These are phyloP conservation scores for Turdus rufiventris DNA, from an alignment of 2,113 vertebrate species.

Conservation along the genomic window DNA sequence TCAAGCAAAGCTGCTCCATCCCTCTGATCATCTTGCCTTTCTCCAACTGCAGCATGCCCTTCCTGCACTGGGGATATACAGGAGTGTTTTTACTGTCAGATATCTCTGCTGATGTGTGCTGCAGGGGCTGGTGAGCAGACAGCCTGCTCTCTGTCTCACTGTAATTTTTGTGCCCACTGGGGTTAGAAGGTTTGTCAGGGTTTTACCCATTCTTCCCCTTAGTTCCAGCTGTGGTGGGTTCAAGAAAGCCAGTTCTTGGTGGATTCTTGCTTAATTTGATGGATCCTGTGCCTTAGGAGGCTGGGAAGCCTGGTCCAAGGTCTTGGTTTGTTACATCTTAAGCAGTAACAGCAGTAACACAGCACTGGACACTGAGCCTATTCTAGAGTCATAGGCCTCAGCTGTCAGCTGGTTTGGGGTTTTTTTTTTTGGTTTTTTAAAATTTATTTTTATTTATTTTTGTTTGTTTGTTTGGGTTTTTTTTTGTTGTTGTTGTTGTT, in stretches of 20 bases:
- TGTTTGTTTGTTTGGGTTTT: no score
- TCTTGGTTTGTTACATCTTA: background rate
- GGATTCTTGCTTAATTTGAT: background rate
- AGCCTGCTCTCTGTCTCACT: background rate
- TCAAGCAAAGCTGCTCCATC: background rate
- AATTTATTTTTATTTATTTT: no score
- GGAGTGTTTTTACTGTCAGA: background rate
- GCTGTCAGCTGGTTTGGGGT: background rate
- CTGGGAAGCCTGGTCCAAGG: fast-evolving
- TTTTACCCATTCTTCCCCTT: background rate
- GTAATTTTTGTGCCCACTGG: fast-evolving
- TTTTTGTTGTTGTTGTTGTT: no score
- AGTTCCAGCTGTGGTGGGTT: background rate
- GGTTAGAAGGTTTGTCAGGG: background rate
- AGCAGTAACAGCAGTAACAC: background rate
- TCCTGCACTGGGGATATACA: background rate
- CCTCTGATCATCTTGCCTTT: background rate
- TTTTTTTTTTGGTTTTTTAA: background rate
- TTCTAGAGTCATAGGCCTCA: background rate
- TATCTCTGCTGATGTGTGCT: background rate
- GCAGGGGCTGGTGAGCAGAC: background rate
- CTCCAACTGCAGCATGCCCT: background rate
- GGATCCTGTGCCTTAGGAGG: background rate
- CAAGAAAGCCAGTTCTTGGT: background rate
- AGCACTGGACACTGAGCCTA: background rate